These are phyloP conservation scores for Bungarus multicinctus DNA, from an alignment of 2,113 vertebrate genomes.

Conservation along the genomic window DNA sequence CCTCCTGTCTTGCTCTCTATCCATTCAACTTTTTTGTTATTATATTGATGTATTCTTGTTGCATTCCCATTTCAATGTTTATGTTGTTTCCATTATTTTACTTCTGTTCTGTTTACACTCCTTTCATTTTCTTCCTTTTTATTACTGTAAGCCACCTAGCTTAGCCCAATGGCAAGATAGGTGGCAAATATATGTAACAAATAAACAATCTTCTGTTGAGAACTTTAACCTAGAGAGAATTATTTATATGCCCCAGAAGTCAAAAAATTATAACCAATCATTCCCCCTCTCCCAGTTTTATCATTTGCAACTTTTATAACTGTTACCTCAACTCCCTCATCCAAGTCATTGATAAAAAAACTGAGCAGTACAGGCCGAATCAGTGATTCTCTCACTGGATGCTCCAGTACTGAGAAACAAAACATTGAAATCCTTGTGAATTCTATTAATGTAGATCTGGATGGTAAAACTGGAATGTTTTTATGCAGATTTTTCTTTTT, in stretches of 20 bases:
- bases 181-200: background rate
- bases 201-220: background rate
- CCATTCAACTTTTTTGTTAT: background rate
- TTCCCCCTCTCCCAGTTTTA: background rate
- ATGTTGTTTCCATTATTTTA: background rate
- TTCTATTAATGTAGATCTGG: background rate
- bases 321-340: background rate
- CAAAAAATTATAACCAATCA: background rate
- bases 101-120: background rate
- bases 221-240: background rate
- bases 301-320: background rate
- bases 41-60: background rate
- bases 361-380: background rate
- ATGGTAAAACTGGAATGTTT: background rate
- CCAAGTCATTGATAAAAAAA: background rate
- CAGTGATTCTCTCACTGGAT: background rate
- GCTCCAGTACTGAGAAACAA: background rate
- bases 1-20: background rate
- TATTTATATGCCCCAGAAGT: background rate
- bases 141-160: background rate
- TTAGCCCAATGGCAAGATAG: background rate
- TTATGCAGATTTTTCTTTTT: background rate
- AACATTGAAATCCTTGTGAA: background rate
- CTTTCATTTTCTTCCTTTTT: background rate
- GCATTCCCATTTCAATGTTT: background rate